These are phyloP conservation scores for Eptatretus atami DNA, from an alignment of 2,797 vertebrate genomes.

Conservation along the genomic window DNA sequence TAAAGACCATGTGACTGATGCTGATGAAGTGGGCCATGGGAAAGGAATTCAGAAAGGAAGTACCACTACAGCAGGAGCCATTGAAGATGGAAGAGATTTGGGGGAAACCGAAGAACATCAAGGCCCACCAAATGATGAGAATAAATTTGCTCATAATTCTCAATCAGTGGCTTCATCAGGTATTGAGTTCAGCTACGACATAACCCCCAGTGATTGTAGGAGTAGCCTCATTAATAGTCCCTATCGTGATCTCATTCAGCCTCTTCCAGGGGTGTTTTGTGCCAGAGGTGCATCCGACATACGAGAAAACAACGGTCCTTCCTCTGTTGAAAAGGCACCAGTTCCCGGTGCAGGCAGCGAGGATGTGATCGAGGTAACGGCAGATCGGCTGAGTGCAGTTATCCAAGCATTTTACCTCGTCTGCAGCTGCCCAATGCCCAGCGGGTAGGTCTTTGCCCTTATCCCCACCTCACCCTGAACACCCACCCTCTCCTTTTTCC, in stretches of 20 bases:
- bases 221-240: too few species aligned
- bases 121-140: neutral
- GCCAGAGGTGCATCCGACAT: slow-evolving; percentile 10
- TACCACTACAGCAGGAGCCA: neutral
- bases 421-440: slow-evolving; percentile 95
- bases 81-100: neutral
- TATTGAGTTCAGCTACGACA: too few species aligned
- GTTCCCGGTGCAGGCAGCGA: slow-evolving; percentile 43
- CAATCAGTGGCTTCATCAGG: too few species aligned
- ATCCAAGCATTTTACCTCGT: slow-evolving; percentile 97
- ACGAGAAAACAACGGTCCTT: slow-evolving; percentile 15
- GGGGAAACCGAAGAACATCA: neutral
- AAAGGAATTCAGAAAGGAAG: too few species aligned
- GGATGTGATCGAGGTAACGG: slow-evolving; percentile 90
- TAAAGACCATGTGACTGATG: too few species aligned
- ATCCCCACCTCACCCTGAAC: too few species aligned
- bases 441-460: slow-evolving; percentile 24
- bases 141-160: neutral
- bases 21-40: too few species aligned
- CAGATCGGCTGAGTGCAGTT: slow-evolving; percentile 71
- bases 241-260: neutral
- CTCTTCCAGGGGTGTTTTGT: neutral
- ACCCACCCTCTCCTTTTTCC: too few species aligned
- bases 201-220: too few species aligned
- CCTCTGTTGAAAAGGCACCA: slow-evolving; percentile 18